phyloP scores from a whole-genome alignment of 2,797 vertebrate species.

The Mionectes olivaceus region DNA sequence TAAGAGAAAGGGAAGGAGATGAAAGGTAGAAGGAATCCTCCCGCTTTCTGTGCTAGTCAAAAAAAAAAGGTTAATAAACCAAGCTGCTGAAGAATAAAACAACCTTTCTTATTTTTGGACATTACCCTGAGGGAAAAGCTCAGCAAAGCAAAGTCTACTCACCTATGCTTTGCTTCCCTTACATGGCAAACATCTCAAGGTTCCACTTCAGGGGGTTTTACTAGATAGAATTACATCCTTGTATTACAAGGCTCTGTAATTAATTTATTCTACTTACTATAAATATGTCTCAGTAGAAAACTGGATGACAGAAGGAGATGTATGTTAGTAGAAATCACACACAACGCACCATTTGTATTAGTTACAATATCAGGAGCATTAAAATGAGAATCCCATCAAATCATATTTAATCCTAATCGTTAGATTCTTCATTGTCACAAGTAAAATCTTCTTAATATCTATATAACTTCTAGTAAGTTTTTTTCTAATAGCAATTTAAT shows the following conservation, averaged over 20 bases:
- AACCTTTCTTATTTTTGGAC: slow-evolving; percentile 20
- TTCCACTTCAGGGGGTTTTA: slow-evolving; percentile 47
- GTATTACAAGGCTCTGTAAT: slow-evolving; percentile 50
- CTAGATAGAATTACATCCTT: slow-evolving; percentile 56
- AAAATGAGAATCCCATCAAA: slow-evolving; percentile 3
- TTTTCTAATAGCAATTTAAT: neutral
- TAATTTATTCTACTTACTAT: slow-evolving; percentile 61
- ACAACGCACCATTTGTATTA: slow-evolving; percentile 7
- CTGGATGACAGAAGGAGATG: slow-evolving; percentile 35
- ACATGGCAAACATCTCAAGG: slow-evolving; percentile 42
- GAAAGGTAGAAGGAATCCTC: neutral
- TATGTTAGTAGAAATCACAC: slow-evolving; percentile 42
- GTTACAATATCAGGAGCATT: slow-evolving; percentile 25
- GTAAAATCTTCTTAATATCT: neutral
- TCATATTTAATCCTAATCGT: slow-evolving; percentile 5
- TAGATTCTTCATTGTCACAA: slow-evolving; percentile 8
- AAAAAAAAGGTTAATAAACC: slow-evolving; percentile 8
- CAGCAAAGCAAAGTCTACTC: slow-evolving; percentile 12
- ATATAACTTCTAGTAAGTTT: neutral
- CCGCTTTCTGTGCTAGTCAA: neutral
- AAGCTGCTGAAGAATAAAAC: neutral
- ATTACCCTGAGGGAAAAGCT: neutral
- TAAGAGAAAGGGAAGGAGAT: neutral
- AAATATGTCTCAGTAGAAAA: slow-evolving; percentile 65
- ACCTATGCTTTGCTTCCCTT: slow-evolving; percentile 45